Evolutionary conservation across 2,113 vertebrate genomes (phyloP), one percentile per base, ranked within the genome.

Genomic region (Grammomys dolichurus): DNA sequence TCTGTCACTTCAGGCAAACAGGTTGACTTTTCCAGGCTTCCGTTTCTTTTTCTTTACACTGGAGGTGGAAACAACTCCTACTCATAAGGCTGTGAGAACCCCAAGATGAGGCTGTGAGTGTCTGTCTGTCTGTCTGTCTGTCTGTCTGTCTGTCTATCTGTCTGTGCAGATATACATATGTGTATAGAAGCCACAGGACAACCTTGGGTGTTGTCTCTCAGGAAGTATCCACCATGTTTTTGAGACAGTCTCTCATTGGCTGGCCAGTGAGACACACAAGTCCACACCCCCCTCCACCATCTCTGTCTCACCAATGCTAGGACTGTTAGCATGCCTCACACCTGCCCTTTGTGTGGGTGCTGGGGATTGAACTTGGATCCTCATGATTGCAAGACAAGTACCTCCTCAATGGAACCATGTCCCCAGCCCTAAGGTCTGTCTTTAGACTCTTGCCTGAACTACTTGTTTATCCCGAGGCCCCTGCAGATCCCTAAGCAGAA

Each of bases 61-160:
- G 10, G 33, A 43, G 20, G 11, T 7, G 9, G 33, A 14, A 7
- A 17, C 17, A 36, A 65, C 1, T 2, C 8, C n/a, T 20, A 3
- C 24, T 75, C 6, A 31, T 19, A 36, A 14, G 4, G n/a, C 3
- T 48, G 22, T 3, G 8, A n/a, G 8, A 40, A 82, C 26, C 33
- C 67, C 36, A 54, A 88, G 77, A 69, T 8, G 20, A 86, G 28
- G 67, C 2, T 0, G 2, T 5, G 24, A 0, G 0, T 16, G 20
- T 40, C 36, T 43, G 46, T 40, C 72, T 46, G 77, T 26, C n/a
- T 43, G 26, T 70, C 75, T 10, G 28, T 3, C 8, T 81, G 17
- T 17, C 13, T 63, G 16, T 0, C 1, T 9, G 19, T 5, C 0
- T 11, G 1, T 11, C 8, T 5, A 16, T n/a, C 24, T 43, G 54